Conservation (phyloP, 2,113 vertebrate genomes). For the Alectura lathami region DNA sequence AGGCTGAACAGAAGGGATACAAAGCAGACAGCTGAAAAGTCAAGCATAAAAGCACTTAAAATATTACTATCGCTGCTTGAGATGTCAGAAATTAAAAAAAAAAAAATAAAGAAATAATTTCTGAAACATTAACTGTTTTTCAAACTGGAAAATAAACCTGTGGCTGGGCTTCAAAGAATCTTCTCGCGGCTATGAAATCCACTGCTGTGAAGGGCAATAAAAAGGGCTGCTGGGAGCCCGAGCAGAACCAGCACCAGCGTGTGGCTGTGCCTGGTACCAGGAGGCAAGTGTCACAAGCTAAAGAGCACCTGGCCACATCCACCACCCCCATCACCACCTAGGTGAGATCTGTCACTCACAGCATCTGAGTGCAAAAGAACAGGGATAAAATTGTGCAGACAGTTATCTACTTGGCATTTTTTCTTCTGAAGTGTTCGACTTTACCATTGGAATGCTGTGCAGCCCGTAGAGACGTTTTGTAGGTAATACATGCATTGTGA, state of each 20-base stretch:
- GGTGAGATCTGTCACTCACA: background rate
- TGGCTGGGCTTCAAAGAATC: background rate
- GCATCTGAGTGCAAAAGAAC: background rate
- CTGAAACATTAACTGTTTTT: background rate
- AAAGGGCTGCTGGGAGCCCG: background rate
- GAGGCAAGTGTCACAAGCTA: background rate
- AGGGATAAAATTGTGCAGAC: background rate
- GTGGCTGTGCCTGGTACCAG: too few species aligned
- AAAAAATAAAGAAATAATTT: background rate
- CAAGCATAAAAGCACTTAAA: fast-evolving
- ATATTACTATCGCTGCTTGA: background rate
- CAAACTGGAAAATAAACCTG: background rate
- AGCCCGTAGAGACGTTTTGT: background rate
- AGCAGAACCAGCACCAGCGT: background rate
- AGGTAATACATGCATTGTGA: background rate
- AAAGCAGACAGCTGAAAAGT: background rate
- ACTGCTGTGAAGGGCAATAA: background rate
- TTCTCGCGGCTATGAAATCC: background rate
- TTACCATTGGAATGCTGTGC: background rate
- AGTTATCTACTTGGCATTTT: background rate
- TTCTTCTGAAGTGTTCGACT: background rate
- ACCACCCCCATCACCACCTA: fast-evolving
- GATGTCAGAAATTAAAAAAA: background rate
- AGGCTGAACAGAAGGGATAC: background rate
- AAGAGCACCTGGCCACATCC: fast-evolving